These are phyloP conservation scores for Caretta caretta DNA, from an alignment of 2,113 vertebrate genomes.

Conservation along the genomic window DNA sequence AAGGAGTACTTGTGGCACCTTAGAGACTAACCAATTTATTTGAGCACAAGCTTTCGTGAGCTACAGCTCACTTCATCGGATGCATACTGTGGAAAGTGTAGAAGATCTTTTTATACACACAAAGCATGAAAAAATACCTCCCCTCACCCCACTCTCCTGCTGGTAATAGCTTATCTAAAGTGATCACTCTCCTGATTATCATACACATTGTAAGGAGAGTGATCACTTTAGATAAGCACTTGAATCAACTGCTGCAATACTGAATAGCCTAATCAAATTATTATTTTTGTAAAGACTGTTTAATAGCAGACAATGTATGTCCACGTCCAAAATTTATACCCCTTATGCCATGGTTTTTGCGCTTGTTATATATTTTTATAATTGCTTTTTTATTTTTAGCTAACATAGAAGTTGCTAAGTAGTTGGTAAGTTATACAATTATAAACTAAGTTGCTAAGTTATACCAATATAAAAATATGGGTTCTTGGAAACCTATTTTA, in stretches of 20 bases:
- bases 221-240: background rate
- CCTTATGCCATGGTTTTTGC: background rate
- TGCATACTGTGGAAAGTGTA: no score
- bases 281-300: constrained; percentile 13
- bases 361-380: background rate
- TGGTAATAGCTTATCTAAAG: no score
- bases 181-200: no score
- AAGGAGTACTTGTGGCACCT: no score
- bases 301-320: background rate
- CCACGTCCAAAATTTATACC: background rate
- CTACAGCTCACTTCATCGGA: no score
- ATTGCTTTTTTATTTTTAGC: background rate
- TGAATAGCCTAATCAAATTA: background rate
- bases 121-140: no score
- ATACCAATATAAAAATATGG: background rate
- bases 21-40: no score
- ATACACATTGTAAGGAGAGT: no score
- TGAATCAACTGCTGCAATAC: background rate
- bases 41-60: no score
- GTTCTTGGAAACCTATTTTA: constrained; percentile 15
- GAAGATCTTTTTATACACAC: no score
- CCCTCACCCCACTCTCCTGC: no score
- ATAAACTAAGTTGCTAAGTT: background rate
- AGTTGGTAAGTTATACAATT: background rate
- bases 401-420: background rate